Percentiles rank a stretch among this genome's conserved stretches.
Conservation (phyloP, 2,797 vertebrate species). For the Hydrophis major region DNA sequence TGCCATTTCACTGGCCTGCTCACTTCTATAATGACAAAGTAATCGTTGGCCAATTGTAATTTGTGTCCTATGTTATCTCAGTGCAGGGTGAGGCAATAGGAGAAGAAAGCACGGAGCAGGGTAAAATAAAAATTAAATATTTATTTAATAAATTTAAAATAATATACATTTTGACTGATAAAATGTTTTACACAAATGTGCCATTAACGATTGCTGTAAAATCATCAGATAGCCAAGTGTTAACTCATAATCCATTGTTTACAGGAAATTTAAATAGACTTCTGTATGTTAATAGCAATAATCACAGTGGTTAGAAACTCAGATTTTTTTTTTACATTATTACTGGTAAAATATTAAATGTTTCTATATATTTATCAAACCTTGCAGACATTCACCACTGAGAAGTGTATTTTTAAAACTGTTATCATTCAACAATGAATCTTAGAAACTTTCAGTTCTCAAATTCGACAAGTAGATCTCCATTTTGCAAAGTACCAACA, state of each 20-base stretch:
- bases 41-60: neutral
- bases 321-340: neutral
- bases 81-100: neutral
- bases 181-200: neutral
- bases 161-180: neutral
- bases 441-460: neutral
- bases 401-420: neutral
- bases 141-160: neutral
- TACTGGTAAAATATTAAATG: neutral
- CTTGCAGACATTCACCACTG: neutral
- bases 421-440: neutral
- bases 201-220: neutral
- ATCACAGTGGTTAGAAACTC: neutral
- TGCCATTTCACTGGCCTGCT: neutral
- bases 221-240: neutral
- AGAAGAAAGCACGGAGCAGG: neutral
- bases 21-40: neutral
- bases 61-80: neutral
- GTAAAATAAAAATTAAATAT: neutral
- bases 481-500: neutral
- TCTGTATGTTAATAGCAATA: neutral
- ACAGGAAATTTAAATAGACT: neutral
- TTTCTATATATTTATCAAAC: neutral
- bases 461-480: neutral
- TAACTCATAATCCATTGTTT: neutral